These are phyloP conservation scores for Leptoclinus maculatus DNA, from an alignment of 2,797 vertebrate genomes.

Conservation along the genomic window DNA sequence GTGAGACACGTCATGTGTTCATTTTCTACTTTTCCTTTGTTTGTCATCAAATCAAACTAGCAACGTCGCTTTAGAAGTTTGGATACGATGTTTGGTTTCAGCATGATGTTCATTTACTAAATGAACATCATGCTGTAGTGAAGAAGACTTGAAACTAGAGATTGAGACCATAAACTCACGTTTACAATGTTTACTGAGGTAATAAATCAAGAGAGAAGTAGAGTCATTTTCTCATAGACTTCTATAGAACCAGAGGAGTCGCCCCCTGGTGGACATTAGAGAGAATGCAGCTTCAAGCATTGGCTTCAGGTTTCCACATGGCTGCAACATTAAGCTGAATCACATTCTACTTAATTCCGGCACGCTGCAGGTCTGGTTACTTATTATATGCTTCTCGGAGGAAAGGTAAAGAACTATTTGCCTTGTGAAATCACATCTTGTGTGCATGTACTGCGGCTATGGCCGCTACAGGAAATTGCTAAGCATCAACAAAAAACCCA, in stretches of 20 bases:
- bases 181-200: too few relatives aligned
- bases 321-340: neutral
- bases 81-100: neutral
- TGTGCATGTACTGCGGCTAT: neutral
- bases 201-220: neutral
- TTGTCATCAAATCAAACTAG: neutral
- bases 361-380: neutral
- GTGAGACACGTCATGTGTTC: neutral
- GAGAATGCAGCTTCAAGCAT: neutral
- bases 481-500: conserved; percentile 12
- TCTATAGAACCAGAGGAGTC: neutral
- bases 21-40: neutral
- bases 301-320: neutral
- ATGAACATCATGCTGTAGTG: too few relatives aligned
- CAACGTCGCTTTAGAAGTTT: neutral
- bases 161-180: too few relatives aligned
- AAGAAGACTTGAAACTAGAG: too few relatives aligned
- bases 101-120: too few relatives aligned
- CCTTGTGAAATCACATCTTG: conserved; percentile 8
- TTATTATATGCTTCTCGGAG: neutral
- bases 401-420: conserved; percentile 2
- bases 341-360: neutral
- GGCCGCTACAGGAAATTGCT: conserved; percentile 8
- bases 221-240: neutral
- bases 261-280: neutral